A percentile compares a stretch with the other conserved stretches of the same genome.
These are phyloP conservation scores for Drosophila koepferae DNA, from an alignment of 2,888 invertebrate species.

Conservation along the genomic window DNA sequence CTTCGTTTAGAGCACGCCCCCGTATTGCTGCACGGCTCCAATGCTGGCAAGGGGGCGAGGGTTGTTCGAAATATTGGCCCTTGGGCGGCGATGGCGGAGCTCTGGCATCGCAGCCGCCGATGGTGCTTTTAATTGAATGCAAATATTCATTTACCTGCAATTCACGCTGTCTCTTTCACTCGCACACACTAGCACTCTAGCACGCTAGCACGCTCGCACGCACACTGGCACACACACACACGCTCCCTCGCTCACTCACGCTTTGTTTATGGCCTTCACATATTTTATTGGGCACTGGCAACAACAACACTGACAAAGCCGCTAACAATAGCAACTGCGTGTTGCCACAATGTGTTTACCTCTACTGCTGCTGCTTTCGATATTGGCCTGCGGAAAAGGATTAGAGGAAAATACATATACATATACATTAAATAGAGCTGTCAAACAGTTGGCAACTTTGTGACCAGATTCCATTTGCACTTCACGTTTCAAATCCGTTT, in stretches of 20 bases:
- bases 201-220: neutral
- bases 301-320: slow-evolving; percentile 30
- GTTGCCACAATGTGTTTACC: slow-evolving; percentile 28
- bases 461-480: slow-evolving; percentile 33
- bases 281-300: slow-evolving; percentile 43
- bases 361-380: slow-evolving; percentile 7
- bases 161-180: slow-evolving; percentile 10
- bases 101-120: slow-evolving; percentile 69
- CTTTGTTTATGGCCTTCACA: slow-evolving; percentile 39
- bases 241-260: slow-evolving; percentile 5
- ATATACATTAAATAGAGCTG: slow-evolving; percentile 26
- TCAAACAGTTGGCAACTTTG: slow-evolving; percentile 33
- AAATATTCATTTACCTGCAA: slow-evolving; percentile 63
- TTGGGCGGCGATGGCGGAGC: slow-evolving; percentile 32
- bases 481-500: slow-evolving; percentile 23
- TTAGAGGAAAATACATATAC: slow-evolving; percentile 21
- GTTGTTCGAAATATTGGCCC: slow-evolving; percentile 47
- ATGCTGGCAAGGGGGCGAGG: slow-evolving; percentile 28
- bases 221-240: neutral
- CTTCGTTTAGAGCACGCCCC: slow-evolving; percentile 21
- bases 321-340: slow-evolving; percentile 22
- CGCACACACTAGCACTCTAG: neutral
- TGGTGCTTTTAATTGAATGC: slow-evolving; percentile 64
- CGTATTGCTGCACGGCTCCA: slow-evolving; percentile 21
- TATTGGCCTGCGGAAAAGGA: slow-evolving; percentile 30